Base-by-base conservation (phyloP, 2,113 vertebrate genomes). In the Athene cunicularia region DNA sequence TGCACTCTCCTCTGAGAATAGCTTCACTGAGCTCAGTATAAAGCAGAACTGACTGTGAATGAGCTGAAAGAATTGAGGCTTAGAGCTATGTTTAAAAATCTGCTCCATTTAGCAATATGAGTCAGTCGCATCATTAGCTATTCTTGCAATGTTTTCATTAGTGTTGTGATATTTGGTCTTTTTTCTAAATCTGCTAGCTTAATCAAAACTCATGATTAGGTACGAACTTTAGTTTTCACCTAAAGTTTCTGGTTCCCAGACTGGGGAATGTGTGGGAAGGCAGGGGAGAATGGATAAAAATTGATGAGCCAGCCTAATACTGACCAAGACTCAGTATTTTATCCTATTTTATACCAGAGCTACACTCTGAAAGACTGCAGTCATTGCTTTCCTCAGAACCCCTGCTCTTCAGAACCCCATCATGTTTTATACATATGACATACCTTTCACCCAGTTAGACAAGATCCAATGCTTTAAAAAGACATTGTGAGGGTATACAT, bases 81-180 rank as follows among this genome's bases (percentile, higher is more conserved):
- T 89, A 73, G 45, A 96, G 96, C 91, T 94, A 91, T 85, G 91
- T 89, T 97, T 95, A 93, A 97, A 96, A 93, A 89, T 97, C 73
- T 87, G 93, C 94, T 94, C 77, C 91, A 87, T 96, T 97, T 97
- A 95, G 83, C 86, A 95, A 74, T 89, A 94, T 96, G 93, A 95
- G n/a, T 95, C 94, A 97, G 73, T 87, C 83, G 82, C 21, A 14
- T 81, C 83, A 92, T 95, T 89, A 91, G 73, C 60, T 79, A 85
- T 68, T 94, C 91, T 60, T 60, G 60, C 32, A 28, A 56, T 81
- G 91, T 96, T 94, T 93, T 95, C 73, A 82, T 81, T 85, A 91
- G 62, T 1, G 5, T 53, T 87, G 41, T 32, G 49, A 67, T 93
- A 93, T 59, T 88, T 56, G 47, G 49, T 26, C 49, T 82, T 91